Percentiles rank a stretch among this genome's conserved stretches.
Evolutionary conservation across 2,113 vertebrate species (phyloP).

Genomic region (Silurus meridionalis): DNA sequence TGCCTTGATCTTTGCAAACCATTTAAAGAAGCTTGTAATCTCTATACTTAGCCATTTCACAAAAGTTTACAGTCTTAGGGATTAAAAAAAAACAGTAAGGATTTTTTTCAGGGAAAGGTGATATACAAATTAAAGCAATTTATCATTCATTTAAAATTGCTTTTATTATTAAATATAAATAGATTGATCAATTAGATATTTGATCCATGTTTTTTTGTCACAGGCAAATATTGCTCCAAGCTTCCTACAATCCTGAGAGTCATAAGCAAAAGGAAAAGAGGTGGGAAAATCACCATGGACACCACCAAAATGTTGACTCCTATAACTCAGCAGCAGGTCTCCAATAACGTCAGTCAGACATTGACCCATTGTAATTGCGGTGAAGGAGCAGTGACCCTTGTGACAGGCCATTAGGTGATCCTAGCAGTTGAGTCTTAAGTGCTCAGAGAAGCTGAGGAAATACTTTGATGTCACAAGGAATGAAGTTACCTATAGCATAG

Average conservation of each 20-base stretch:
- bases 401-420: constrained; percentile 2
- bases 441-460: constrained; percentile 11
- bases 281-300: constrained; percentile 41
- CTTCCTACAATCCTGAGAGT: not conserved
- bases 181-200: too few species aligned
- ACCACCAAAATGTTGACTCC: constrained; percentile 51
- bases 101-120: not conserved
- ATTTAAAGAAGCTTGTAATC: not conserved
- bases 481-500: not conserved
- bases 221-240: not conserved
- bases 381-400: constrained; percentile 17
- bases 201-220: not conserved
- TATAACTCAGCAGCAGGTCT: constrained; percentile 22
- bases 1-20: constrained; percentile 44
- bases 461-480: constrained; percentile 20
- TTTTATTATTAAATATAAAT: too few species aligned
- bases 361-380: constrained; percentile 33
- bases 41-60: not conserved
- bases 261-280: constrained; percentile 17
- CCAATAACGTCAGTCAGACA: constrained; percentile 41
- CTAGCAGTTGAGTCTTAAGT: constrained; percentile 27
- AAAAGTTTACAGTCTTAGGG: not conserved
- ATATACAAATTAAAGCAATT: not conserved
- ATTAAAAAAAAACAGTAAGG: not conserved
- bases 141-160: too few species aligned